phyloP scores from a whole-genome alignment of 2,797 vertebrate species.

The Carcharodon carcharias region DNA sequence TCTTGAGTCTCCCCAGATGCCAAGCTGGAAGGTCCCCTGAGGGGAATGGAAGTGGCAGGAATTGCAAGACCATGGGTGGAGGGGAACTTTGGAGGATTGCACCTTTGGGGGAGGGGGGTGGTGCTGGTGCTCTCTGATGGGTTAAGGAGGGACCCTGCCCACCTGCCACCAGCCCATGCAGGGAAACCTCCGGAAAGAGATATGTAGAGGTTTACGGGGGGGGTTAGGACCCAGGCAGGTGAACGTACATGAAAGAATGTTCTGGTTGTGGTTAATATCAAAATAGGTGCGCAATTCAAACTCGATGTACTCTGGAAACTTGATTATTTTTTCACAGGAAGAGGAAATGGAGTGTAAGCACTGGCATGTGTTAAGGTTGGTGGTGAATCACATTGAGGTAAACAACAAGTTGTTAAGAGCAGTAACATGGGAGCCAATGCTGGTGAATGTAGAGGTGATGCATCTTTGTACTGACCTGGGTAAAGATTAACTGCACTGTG shows the following conservation, averaged over 20 bases:
- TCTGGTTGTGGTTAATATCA: not conserved
- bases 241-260: not conserved
- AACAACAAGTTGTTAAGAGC: not conserved
- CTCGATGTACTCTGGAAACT: not conserved
- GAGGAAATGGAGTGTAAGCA: not conserved
- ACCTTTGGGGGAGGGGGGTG: too few relatives aligned
- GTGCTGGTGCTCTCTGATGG: not conserved
- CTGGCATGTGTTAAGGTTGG: not conserved
- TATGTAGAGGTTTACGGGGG: not conserved
- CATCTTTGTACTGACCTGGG: not conserved
- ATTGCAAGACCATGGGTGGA: not conserved
- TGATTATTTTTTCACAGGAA: not conserved
- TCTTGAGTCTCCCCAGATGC: too few relatives aligned
- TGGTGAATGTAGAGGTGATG: not conserved
- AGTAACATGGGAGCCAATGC: not conserved
- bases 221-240: not conserved
- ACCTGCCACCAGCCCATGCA: too few relatives aligned
- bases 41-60: not conserved
- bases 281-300: not conserved
- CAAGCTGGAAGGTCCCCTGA: too few relatives aligned
- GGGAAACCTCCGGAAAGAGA: not conserved
- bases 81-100: too few relatives aligned
- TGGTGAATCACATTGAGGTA: not conserved
- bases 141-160: not conserved
- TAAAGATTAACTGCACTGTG: not conserved